Evolutionary conservation across 2,888 invertebrate genomes (phyloP).

Genomic region (Drosophila infuscata): DNA sequence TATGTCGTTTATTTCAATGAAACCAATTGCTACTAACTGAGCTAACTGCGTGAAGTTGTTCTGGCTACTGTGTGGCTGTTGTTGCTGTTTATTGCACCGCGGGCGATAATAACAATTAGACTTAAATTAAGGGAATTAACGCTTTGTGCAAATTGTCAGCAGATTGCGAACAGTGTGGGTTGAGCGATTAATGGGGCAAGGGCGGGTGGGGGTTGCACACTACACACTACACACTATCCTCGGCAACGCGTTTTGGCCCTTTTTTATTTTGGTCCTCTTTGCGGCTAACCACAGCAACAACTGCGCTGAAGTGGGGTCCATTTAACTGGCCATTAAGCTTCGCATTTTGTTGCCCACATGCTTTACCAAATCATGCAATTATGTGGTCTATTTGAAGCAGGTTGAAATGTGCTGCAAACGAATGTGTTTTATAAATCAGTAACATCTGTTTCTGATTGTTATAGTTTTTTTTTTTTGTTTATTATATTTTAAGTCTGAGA

Average conservation of each 20-base stretch:
- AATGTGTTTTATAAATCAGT: neutral
- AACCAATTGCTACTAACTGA: constrained; percentile 46
- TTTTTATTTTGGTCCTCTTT: constrained; percentile 19
- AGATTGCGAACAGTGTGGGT: constrained; percentile 11
- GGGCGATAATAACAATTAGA: constrained; percentile 78
- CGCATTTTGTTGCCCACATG: constrained; percentile 6
- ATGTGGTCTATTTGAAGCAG: neutral
- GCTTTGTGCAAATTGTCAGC: constrained; percentile 65
- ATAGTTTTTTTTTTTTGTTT: too few species aligned
- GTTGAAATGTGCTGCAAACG: neutral
- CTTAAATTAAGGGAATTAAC: constrained; percentile 79
- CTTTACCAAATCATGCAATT: neutral
- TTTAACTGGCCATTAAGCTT: constrained; percentile 26
- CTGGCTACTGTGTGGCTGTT: constrained; percentile 17
- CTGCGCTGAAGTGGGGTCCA: constrained; percentile 11
- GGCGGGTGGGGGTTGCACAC: neutral
- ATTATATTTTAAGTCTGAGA: neutral
- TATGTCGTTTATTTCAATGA: constrained; percentile 28
- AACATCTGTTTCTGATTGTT: neutral
- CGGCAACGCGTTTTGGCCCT: constrained; percentile 21
- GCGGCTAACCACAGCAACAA: constrained; percentile 45
- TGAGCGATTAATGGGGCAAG: neutral
- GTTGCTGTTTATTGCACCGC: constrained; percentile 72
- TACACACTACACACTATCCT: constrained; percentile 13
- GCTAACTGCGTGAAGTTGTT: constrained; percentile 11